phyloP scores from a whole-genome alignment of 2,113 vertebrate genomes.

The human region DNA sequence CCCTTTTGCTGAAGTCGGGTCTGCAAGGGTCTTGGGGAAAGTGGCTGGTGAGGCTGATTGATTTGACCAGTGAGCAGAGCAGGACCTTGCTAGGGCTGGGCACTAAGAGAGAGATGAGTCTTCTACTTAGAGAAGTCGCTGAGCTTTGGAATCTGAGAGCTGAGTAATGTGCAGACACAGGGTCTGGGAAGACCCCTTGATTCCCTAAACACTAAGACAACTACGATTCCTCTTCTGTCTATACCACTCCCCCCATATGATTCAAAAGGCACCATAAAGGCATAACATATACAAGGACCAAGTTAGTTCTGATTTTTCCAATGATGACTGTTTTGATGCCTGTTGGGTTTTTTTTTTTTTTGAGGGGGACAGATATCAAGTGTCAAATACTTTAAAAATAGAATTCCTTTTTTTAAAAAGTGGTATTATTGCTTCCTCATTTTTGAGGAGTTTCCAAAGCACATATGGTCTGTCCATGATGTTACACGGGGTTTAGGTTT shows the following conservation, averaged over 20 bases:
- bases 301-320: not conserved
- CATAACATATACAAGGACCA: not conserved
- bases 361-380: not conserved
- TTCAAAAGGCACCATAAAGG: not conserved
- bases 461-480: accelerated
- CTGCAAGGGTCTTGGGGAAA: not conserved
- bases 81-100: not conserved
- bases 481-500: not conserved
- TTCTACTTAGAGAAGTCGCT: not conserved
- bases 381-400: not conserved
- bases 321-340: not conserved
- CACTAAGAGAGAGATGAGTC: accelerated
- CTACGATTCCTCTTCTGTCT: not conserved
- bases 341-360: not conserved
- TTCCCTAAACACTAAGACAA: accelerated
- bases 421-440: not conserved
- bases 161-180: accelerated
- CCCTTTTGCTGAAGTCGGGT: not conserved
- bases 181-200: not conserved
- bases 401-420: not conserved
- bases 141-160: not conserved
- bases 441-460: not conserved
- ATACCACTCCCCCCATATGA: accelerated
- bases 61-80: not conserved
- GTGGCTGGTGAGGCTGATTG: not conserved